These are phyloP conservation scores for Belonocnema kinseyi DNA, from an alignment of 1,140 invertebrate genomes.

Conservation along the genomic window DNA sequence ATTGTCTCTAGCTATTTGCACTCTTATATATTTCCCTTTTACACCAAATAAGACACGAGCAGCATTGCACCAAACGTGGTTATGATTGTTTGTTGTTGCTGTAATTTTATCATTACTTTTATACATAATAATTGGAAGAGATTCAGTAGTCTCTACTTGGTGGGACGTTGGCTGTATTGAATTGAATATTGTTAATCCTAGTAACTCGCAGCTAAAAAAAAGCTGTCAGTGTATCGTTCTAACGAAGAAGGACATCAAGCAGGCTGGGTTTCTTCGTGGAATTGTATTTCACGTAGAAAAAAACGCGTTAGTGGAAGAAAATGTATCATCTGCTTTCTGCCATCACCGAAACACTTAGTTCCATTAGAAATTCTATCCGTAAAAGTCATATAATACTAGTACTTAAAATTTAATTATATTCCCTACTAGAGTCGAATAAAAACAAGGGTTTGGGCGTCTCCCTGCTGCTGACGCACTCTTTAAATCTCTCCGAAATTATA, in stretches of 20 bases:
- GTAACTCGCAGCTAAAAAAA: constrained; percentile 6
- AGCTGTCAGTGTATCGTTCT: constrained; percentile 35
- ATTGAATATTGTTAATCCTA: not conserved
- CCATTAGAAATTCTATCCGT: constrained; percentile 46
- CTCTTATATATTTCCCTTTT: constrained; percentile 60
- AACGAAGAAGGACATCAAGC: constrained; percentile 51
- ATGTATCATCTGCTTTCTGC: constrained; percentile 48
- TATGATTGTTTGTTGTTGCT: constrained; percentile 32
- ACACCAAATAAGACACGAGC: constrained; percentile 18
- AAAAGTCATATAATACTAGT: constrained; percentile 53
- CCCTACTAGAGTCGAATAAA: constrained; percentile 36
- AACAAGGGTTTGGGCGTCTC: not conserved
- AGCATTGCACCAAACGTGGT: constrained; percentile 15
- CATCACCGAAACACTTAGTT: constrained; percentile 46
- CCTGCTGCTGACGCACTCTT: not conserved
- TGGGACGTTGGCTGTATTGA: constrained; percentile 24
- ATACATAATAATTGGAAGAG: constrained; percentile 56
- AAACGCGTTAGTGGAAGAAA: constrained; percentile 40
- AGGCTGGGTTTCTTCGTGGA: constrained; percentile 36
- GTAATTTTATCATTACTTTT: constrained; percentile 37
- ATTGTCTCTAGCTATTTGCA: constrained; percentile 74
- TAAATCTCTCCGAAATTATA: not conserved
- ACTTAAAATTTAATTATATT: constrained; percentile 41
- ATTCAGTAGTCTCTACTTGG: constrained; percentile 51
- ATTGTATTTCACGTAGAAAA: constrained; percentile 40